Conservation (phyloP, 2,797 vertebrate species). For the Chanos chanos region DNA sequence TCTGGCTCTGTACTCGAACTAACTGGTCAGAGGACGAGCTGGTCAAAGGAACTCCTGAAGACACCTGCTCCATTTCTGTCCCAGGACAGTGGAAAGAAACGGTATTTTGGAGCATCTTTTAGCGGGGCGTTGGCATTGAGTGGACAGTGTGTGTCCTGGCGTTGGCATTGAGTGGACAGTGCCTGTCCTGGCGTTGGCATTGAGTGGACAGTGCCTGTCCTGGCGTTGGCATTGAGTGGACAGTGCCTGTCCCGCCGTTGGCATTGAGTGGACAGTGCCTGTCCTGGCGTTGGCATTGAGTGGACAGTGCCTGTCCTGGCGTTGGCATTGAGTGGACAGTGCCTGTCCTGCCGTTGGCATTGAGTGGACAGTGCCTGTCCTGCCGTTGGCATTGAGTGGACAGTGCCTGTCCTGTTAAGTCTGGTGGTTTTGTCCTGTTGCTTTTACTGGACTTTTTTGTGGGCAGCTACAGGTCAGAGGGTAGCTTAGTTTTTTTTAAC, state of each 20-base stretch:
- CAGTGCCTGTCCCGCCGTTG: no score
- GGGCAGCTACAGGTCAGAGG: no score
- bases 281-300: no score
- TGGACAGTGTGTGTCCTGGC: constrained; percentile 64
- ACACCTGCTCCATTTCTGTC: constrained; percentile 63
- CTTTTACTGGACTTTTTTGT: constrained; percentile 40
- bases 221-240: no score
- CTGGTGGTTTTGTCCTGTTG: constrained; percentile 62
- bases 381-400: constrained; percentile 64
- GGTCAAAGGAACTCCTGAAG: constrained; percentile 48
- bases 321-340: constrained; percentile 63
- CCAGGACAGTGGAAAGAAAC: constrained; percentile 61
- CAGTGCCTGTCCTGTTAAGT: constrained; percentile 71
- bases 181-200: constrained; percentile 67
- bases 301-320: no score
- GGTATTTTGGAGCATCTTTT: constrained; percentile 66
- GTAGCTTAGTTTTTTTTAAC: no score
- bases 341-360: constrained; percentile 66
- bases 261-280: constrained; percentile 64
- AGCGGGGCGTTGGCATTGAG: constrained; percentile 62
- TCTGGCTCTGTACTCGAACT: constrained; percentile 46
- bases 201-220: constrained; percentile 65
- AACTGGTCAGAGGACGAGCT: constrained; percentile 14
- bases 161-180: constrained; percentile 63
- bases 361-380: no score